These are phyloP conservation scores for Leucophora obtusa DNA, from an alignment of 2,888 invertebrate species.

Conservation along the genomic window DNA sequence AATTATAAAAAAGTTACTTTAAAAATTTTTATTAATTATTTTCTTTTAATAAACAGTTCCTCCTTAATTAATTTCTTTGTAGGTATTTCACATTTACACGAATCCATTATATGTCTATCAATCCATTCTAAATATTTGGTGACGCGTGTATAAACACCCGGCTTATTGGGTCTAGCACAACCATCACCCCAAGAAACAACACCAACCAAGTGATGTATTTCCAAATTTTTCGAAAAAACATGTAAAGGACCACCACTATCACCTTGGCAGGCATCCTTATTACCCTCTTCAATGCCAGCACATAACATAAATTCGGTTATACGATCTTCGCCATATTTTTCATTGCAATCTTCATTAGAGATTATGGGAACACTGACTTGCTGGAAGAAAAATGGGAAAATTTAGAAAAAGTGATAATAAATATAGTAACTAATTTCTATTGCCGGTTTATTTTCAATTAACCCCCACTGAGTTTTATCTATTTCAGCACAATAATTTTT, in stretches of 20 bases:
- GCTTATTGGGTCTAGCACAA: conserved; percentile 82
- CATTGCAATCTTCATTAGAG: conserved; percentile 80
- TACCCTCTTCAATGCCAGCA: conserved; percentile 74
- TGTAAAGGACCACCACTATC: conserved; percentile 78
- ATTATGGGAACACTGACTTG: conserved; percentile 87
- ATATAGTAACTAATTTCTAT: too few relatives aligned
- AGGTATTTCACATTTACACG: conserved; percentile 78
- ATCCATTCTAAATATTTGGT: conserved; percentile 86
- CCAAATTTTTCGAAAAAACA: conserved; percentile 65
- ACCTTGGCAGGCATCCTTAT: conserved; percentile 77
- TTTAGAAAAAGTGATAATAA: too few relatives aligned
- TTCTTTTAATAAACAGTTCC: too few relatives aligned
- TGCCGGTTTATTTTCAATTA: too few relatives aligned
- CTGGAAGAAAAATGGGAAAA: conserved; percentile 72
- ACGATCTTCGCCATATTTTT: conserved; percentile 71
- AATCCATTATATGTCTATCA: conserved; percentile 82
- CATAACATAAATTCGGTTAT: conserved; percentile 78
- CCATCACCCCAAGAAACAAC: conserved; percentile 83
- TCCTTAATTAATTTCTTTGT: neutral
- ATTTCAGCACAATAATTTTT: too few relatives aligned
- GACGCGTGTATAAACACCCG: conserved; percentile 91
- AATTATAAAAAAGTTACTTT: too few relatives aligned
- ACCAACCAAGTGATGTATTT: conserved; percentile 79
- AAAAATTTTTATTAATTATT: too few relatives aligned
- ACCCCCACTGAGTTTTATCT: too few relatives aligned